A percentile compares a stretch with the other conserved stretches of the same genome.
Conservation (phyloP, 2,797 vertebrate genomes). For the Leuciscus waleckii region DNA sequence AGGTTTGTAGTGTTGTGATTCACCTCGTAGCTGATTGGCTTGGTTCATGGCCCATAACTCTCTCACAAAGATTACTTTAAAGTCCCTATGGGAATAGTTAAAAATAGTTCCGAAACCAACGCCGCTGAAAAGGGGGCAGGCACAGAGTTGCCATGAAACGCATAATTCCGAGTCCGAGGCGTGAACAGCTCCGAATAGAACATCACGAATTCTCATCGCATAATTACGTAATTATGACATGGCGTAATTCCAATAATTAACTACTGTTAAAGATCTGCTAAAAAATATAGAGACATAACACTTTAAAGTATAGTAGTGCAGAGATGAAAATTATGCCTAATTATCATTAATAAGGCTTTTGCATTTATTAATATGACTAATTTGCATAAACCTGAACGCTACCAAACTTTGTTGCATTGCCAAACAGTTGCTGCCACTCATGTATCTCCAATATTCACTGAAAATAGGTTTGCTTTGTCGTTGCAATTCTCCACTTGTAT, state of each 20-base stretch:
- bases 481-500: not conserved
- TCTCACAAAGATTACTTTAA: not conserved
- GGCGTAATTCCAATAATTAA: not conserved
- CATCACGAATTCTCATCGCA: not conserved
- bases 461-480: not conserved
- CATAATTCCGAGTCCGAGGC: not conserved
- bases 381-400: not conserved
- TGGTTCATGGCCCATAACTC: not conserved
- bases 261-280: not conserved
- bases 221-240: not conserved
- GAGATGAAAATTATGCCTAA: not conserved
- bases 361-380: not conserved
- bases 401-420: not conserved
- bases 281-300: not conserved
- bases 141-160: not conserved
- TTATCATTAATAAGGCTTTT: not conserved
- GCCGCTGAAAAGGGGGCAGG: not conserved
- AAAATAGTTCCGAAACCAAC: not conserved
- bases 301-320: not conserved
- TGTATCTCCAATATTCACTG: not conserved
- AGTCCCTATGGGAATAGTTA: not conserved
- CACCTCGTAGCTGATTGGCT: not conserved
- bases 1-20: not conserved
- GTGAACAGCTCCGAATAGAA: not conserved
- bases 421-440: not conserved